These are phyloP conservation scores for Coregonus sp. DNA, from an alignment of 2,797 vertebrate genomes.

Conservation along the genomic window DNA sequence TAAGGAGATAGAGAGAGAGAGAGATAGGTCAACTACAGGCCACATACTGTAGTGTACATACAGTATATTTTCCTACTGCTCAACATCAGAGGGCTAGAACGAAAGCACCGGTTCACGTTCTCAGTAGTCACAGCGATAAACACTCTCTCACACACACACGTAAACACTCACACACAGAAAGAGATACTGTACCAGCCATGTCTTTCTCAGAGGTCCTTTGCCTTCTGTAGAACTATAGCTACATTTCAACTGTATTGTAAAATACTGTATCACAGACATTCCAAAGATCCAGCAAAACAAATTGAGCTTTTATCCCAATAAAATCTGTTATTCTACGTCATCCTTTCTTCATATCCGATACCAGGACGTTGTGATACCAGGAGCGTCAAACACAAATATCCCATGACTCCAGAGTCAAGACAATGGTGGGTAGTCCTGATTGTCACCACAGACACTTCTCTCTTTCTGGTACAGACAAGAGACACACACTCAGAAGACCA, in stretches of 20 bases:
- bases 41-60: slow-evolving; percentile 4
- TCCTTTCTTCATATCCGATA: neutral
- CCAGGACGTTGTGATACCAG: neutral
- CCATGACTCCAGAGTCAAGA: neutral
- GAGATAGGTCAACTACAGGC: slow-evolving; percentile 21
- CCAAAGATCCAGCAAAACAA: neutral
- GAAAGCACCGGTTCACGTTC: neutral
- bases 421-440: neutral
- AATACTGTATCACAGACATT: neutral
- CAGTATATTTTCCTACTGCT: neutral
- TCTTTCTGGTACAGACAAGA: too few relatives aligned
- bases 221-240: neutral
- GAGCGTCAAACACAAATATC: neutral
- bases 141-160: neutral
- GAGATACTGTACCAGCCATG: slow-evolving; percentile 4
- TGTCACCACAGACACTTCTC: neutral
- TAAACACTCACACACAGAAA: neutral
- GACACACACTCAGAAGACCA: too few relatives aligned
- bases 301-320: neutral
- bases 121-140: neutral
- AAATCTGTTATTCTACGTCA: neutral
- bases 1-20: slow-evolving; percentile 51
- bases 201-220: neutral
- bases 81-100: slow-evolving; percentile 19
- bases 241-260: neutral